Evolutionary conservation across 2,113 vertebrate species (phyloP).

Genomic region (Pedionomus torquatus): DNA sequence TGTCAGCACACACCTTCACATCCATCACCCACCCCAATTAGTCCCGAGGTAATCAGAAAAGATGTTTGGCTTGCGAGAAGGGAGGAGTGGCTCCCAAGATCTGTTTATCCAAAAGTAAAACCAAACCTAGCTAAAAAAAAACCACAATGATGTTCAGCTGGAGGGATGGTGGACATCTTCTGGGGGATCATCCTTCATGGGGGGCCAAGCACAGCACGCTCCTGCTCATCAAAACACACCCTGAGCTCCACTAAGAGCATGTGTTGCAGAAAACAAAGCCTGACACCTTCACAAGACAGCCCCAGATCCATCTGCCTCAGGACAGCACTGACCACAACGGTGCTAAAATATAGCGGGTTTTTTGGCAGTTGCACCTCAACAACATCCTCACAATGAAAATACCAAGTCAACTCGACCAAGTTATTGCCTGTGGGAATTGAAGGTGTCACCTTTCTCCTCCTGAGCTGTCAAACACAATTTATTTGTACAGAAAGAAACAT

Average conservation of each 20-base stretch:
- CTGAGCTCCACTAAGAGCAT: background rate
- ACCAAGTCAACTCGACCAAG: background rate
- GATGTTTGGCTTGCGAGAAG: background rate
- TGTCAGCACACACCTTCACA: background rate
- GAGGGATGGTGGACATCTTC: background rate
- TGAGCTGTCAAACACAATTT: background rate
- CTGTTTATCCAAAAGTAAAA: conserved; percentile 36
- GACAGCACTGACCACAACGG: background rate
- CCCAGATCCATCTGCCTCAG: background rate
- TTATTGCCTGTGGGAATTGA: background rate
- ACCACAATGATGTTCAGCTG: background rate
- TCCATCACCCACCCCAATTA: background rate
- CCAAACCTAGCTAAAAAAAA: conserved; percentile 12
- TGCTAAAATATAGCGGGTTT: background rate
- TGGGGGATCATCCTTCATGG: background rate
- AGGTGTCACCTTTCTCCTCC: background rate
- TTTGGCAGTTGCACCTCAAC: background rate
- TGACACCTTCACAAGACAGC: background rate
- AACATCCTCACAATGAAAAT: background rate
- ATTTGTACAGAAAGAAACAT: background rate
- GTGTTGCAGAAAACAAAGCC: background rate
- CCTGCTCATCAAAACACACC: background rate
- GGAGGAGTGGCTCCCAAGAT: background rate
- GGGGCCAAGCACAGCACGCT: background rate
- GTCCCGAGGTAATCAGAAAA: background rate